Evolutionary conservation across 2,113 vertebrate species (phyloP).

Genomic region (Hymenochirus boettgeri): DNA sequence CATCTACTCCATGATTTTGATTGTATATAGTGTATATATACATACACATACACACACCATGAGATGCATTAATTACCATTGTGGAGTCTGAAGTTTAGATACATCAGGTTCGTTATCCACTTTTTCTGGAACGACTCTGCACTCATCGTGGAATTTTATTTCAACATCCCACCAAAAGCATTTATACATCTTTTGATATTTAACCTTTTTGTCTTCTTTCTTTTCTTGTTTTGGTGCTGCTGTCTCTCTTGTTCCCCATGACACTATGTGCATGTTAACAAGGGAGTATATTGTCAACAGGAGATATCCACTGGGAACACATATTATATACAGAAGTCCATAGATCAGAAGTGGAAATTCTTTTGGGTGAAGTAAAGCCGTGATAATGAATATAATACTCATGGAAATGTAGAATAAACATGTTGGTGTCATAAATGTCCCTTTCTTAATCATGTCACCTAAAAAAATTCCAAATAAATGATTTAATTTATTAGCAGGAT

Average conservation of each 20-base stretch:
- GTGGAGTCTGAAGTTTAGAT: neutral
- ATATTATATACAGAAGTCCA: slow-evolving; percentile 74
- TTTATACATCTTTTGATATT: slow-evolving; percentile 13
- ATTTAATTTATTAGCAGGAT: too few species aligned
- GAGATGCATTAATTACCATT: slow-evolving; percentile 3
- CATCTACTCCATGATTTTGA: too few species aligned
- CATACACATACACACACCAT: too few species aligned
- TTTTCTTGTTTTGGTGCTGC: slow-evolving; percentile 49
- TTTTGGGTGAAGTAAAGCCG: slow-evolving; percentile 5
- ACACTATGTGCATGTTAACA: slow-evolving; percentile 72
- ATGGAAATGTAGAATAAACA: neutral
- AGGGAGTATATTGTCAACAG: slow-evolving; percentile 72
- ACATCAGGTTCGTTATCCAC: neutral
- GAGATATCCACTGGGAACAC: slow-evolving; percentile 74
- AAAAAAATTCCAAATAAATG: neutral
- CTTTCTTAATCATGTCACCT: neutral
- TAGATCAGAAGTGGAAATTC: slow-evolving; percentile 58
- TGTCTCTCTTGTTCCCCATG: slow-evolving; percentile 75
- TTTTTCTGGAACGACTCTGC: neutral
- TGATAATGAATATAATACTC: neutral
- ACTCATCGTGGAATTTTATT: slow-evolving; percentile 2
- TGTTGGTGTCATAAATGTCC: slow-evolving; percentile 4
- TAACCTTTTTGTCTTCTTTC: slow-evolving; percentile 5
- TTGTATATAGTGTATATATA: too few species aligned
- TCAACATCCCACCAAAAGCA: slow-evolving; percentile 6